Evolutionary conservation across 2,888 invertebrate species (phyloP).

Genomic region (Drosophila falleni): DNA sequence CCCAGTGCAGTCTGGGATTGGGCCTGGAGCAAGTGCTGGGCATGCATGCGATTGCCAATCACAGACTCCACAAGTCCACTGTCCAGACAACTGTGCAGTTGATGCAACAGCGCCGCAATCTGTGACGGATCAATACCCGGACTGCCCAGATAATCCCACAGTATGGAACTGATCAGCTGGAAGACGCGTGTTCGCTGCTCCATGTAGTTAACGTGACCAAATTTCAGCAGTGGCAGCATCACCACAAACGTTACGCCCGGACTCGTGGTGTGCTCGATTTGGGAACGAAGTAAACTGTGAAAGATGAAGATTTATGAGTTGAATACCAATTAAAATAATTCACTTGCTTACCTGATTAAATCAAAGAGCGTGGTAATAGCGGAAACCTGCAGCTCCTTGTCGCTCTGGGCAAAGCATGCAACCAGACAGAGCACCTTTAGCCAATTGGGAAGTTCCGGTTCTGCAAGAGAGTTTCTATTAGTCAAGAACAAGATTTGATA

Average conservation of each 20-base stretch:
- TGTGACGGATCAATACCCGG: slow-evolving; percentile 82
- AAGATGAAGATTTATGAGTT: background rate
- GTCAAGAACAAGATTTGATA: too few species aligned
- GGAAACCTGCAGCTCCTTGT: slow-evolving; percentile 88
- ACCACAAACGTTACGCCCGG: slow-evolving; percentile 89
- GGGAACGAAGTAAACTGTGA: slow-evolving; percentile 83
- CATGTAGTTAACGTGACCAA: slow-evolving; percentile 88
- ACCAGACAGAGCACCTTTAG: slow-evolving; percentile 89
- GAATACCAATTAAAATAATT: background rate
- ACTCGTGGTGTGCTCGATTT: slow-evolving; percentile 85
- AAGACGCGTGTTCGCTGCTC: slow-evolving; percentile 90
- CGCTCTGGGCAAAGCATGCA: slow-evolving; percentile 88
- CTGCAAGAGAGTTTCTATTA: slow-evolving; percentile 39
- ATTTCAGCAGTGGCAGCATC: slow-evolving; percentile 89
- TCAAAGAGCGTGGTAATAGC: slow-evolving; percentile 91
- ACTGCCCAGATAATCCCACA: slow-evolving; percentile 90
- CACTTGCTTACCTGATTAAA: slow-evolving; percentile 86
- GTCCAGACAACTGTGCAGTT: slow-evolving; percentile 90
- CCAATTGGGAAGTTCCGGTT: slow-evolving; percentile 88
- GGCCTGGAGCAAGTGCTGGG: slow-evolving; percentile 78
- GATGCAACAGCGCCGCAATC: slow-evolving; percentile 89
- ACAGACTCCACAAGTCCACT: slow-evolving; percentile 89
- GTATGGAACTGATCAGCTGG: slow-evolving; percentile 88
- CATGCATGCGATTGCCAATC: slow-evolving; percentile 87
- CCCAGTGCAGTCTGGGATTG: slow-evolving; percentile 49